A percentile compares a stretch with the other conserved stretches of the same genome.
These are phyloP conservation scores for Fissipunctia ypsillon DNA, from an alignment of 2,888 invertebrate species.

Conservation along the genomic window DNA sequence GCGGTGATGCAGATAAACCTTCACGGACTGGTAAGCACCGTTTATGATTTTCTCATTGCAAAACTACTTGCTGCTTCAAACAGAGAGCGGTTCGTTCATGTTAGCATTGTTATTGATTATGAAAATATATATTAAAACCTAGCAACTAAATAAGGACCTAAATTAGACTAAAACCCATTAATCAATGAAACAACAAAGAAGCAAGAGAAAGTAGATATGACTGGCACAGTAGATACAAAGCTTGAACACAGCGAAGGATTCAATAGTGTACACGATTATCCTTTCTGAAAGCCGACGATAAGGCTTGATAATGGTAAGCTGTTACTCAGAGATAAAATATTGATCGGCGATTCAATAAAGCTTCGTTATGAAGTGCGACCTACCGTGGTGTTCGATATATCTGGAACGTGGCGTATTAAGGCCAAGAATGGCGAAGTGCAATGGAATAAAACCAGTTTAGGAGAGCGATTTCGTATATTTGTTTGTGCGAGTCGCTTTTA, in stretches of 20 bases:
- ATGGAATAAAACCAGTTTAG: slow-evolving; percentile 58
- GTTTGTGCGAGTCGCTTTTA: slow-evolving; percentile 26
- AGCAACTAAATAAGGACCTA: slow-evolving; percentile 5
- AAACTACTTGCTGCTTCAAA: slow-evolving; percentile 2
- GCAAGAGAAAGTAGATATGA: slow-evolving; percentile 41
- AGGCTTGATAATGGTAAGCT: slow-evolving; percentile 69
- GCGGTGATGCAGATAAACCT: slow-evolving; percentile 12
- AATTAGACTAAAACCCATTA: slow-evolving; percentile 29
- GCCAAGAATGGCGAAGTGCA: slow-evolving; percentile 67
- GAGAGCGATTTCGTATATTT: slow-evolving; percentile 43
- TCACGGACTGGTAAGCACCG: slow-evolving; percentile 14
- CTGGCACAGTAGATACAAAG: slow-evolving; percentile 38
- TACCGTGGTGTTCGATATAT: slow-evolving; percentile 66
- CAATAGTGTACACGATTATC: slow-evolving; percentile 68
- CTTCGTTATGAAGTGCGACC: slow-evolving; percentile 71
- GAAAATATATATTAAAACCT: neutral
- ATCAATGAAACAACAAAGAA: slow-evolving; percentile 43
- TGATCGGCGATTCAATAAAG: slow-evolving; percentile 78
- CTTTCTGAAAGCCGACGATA: slow-evolving; percentile 70
- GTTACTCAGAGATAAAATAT: slow-evolving; percentile 75
- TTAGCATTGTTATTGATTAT: neutral
- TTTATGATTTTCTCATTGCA: neutral
- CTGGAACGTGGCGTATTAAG: slow-evolving; percentile 78
- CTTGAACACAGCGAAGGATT: slow-evolving; percentile 54
- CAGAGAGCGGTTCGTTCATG: neutral